Conservation (phyloP, 1,140 invertebrate genomes). For the Drosophila erecta region DNA sequence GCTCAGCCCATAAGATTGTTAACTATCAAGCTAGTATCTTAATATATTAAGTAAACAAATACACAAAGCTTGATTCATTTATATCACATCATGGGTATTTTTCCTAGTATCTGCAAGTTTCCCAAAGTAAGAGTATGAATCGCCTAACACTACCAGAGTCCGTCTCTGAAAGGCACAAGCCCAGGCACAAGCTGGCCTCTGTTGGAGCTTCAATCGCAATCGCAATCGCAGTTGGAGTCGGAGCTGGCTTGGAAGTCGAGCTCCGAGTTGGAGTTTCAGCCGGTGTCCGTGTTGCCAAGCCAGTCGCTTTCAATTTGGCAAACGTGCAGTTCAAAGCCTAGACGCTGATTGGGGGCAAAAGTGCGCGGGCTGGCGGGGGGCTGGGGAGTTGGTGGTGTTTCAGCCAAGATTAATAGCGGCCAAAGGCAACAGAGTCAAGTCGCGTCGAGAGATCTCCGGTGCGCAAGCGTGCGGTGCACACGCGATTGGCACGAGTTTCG, state of each 20-base stretch:
- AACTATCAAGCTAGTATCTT: not conserved
- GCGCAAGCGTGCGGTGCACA: constrained; percentile 76
- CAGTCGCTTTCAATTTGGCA: constrained; percentile 82
- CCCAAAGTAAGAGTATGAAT: constrained; percentile 8
- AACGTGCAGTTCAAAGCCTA: constrained; percentile 79
- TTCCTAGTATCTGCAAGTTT: not conserved
- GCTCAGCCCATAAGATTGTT: too few species aligned
- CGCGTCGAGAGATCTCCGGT: constrained; percentile 42
- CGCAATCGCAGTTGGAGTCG: constrained; percentile 34
- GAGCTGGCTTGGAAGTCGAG: constrained; percentile 19
- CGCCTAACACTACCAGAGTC: constrained; percentile 13
- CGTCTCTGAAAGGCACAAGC: constrained; percentile 63
- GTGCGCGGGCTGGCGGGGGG: constrained; percentile 50
- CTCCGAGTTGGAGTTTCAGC: constrained; percentile 16
- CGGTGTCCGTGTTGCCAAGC: constrained; percentile 45
- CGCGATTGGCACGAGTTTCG: constrained; percentile 84
- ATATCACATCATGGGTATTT: not conserved
- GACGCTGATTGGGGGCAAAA: constrained; percentile 77
- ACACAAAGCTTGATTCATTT: too few species aligned
- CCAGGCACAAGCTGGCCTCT: constrained; percentile 61
- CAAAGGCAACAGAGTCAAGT: constrained; percentile 47
- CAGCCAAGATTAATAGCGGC: constrained; percentile 74
- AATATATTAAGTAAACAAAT: too few species aligned
- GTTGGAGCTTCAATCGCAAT: constrained; percentile 17
- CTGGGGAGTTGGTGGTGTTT: constrained; percentile 22